A percentile compares a stretch with the other conserved stretches of the same genome.
Evolutionary conservation across 1,140 invertebrate genomes (phyloP).

Genomic region (Chelonus insularis): DNA sequence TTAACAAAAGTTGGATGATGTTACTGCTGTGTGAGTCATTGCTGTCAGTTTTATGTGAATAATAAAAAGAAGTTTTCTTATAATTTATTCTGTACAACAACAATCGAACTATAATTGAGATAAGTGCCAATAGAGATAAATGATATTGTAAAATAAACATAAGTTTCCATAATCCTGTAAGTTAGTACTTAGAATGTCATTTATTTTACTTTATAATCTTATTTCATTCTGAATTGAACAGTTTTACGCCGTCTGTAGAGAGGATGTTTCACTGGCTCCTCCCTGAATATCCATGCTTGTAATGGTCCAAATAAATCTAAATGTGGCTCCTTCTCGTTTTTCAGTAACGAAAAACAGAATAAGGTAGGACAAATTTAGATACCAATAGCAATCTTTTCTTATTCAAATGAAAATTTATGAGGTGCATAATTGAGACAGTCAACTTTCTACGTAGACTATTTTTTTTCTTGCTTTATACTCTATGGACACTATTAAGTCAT

Average conservation of each 20-base stretch:
- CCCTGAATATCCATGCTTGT: constrained; percentile 16
- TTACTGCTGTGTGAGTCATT: neutral
- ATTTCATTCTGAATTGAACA: constrained; percentile 23
- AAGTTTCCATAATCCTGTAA: neutral
- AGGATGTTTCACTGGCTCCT: neutral
- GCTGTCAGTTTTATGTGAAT: too few relatives aligned
- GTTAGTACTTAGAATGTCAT: constrained; percentile 27
- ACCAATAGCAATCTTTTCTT: constrained; percentile 27
- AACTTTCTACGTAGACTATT: neutral
- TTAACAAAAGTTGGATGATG: neutral
- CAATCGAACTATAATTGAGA: too few relatives aligned
- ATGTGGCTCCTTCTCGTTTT: constrained; percentile 17
- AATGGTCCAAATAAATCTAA: constrained; percentile 27
- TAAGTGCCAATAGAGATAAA: constrained; percentile 15
- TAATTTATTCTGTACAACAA: too few relatives aligned
- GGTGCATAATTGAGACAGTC: constrained; percentile 25
- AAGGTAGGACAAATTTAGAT: constrained; percentile 26
- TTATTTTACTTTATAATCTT: constrained; percentile 27
- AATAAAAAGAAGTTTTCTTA: too few relatives aligned
- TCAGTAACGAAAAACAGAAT: constrained; percentile 9
- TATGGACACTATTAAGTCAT: constrained; percentile 23
- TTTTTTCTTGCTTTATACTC: constrained; percentile 16
- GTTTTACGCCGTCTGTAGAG: constrained; percentile 14
- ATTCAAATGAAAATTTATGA: constrained; percentile 31
- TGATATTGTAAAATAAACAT: neutral